Conservation (phyloP, 2,888 invertebrate species). For the Noctuana brunneofusca region DNA sequence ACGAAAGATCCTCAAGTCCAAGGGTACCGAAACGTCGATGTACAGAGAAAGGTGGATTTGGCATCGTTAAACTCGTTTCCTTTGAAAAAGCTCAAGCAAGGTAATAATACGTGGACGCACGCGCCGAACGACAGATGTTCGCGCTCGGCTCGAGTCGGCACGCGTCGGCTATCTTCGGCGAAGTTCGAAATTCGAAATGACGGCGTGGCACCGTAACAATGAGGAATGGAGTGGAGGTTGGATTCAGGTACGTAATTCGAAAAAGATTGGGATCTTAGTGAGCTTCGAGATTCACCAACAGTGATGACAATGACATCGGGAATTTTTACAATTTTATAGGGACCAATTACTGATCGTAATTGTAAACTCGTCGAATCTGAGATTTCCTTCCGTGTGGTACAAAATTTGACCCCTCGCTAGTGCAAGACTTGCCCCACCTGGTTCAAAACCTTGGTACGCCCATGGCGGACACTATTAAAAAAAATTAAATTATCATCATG, state of each 20-base stretch:
- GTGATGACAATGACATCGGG: too few species aligned
- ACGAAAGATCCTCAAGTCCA: neutral
- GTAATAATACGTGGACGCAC: slow-evolving; percentile 49
- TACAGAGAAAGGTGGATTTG: slow-evolving; percentile 20
- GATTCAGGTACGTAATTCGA: neutral
- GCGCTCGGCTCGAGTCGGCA: slow-evolving; percentile 49
- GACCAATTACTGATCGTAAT: too few species aligned
- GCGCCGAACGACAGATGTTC: slow-evolving; percentile 60
- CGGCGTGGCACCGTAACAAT: neutral
- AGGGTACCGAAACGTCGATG: neutral
- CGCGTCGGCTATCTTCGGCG: slow-evolving; percentile 39
- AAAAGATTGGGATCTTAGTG: too few species aligned
- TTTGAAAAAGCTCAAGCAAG: slow-evolving; percentile 30
- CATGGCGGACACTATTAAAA: too few species aligned
- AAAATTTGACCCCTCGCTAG: too few species aligned
- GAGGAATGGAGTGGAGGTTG: neutral
- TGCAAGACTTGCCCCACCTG: too few species aligned
- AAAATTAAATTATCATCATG: neutral
- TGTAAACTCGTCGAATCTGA: too few species aligned
- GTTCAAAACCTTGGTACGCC: too few species aligned
- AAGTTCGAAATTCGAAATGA: slow-evolving; percentile 18
- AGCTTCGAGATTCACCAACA: too few species aligned
- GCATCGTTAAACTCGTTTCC: slow-evolving; percentile 22
- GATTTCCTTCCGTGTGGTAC: too few species aligned
- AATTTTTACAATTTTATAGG: too few species aligned